These are phyloP conservation scores for Genyomyrus donnyi DNA, from an alignment of 2,113 vertebrate genomes.

Conservation along the genomic window DNA sequence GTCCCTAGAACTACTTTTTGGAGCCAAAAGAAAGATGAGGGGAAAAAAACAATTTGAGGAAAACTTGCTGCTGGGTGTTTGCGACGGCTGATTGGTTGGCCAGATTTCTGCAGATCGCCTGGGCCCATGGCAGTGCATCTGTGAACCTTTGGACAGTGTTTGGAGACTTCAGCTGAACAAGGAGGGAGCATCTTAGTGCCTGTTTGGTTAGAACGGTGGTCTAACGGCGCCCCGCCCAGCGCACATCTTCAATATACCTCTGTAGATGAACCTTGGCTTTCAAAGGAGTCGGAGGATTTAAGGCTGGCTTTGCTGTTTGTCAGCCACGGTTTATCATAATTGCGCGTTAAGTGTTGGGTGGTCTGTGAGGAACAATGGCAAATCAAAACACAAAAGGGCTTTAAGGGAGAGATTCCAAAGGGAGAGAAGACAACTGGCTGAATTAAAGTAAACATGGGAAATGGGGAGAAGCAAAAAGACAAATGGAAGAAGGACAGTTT, in stretches of 20 bases:
- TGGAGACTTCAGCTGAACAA: slow-evolving; percentile 10
- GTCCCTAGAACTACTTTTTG: background rate
- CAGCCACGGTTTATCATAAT: slow-evolving; percentile 99
- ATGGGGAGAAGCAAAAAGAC: slow-evolving; percentile 18
- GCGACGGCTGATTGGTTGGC: background rate
- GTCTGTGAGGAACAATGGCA: slow-evolving; percentile 94
- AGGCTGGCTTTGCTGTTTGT: slow-evolving; percentile 98
- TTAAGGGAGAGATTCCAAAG: slow-evolving; percentile 49
- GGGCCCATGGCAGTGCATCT: background rate
- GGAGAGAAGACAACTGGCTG: slow-evolving; percentile 22
- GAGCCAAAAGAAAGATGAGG: background rate
- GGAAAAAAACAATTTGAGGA: background rate
- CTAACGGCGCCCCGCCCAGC: slow-evolving; percentile 26
- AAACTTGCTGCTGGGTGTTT: background rate
- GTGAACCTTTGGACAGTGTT: background rate
- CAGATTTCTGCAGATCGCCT: background rate
- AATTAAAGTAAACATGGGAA: background rate
- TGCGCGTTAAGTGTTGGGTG: slow-evolving; percentile 94
- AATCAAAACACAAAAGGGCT: slow-evolving; percentile 59
- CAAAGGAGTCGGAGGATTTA: slow-evolving; percentile 91
- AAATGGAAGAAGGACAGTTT: slow-evolving; percentile 14
- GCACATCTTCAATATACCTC: slow-evolving; percentile 81
- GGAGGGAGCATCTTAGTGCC: background rate
- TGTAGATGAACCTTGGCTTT: slow-evolving; percentile 81
- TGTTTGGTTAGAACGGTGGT: slow-evolving; percentile 18